phyloP scores from a whole-genome alignment of 2,888 invertebrate genomes.

The Orthosia gothica region DNA sequence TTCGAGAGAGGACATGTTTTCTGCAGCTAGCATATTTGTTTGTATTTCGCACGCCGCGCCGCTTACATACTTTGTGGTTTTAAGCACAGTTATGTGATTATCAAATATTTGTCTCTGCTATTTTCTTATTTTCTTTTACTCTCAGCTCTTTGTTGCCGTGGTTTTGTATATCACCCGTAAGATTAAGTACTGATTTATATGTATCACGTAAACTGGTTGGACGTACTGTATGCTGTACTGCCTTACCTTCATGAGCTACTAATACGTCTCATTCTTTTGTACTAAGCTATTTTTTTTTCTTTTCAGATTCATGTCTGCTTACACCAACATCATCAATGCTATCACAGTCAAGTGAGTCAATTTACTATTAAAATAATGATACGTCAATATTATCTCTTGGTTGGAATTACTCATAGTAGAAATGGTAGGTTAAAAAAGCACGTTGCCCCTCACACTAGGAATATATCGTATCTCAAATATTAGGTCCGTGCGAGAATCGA shows the following conservation, averaged over 20 bases:
- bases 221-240: background rate
- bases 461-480: too few relatives aligned
- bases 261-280: background rate
- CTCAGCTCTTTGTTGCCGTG: background rate
- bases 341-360: slow-evolving; percentile 85
- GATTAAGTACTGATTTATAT: background rate
- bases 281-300: slow-evolving; percentile 58
- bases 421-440: too few relatives aligned
- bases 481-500: too few relatives aligned
- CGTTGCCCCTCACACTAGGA: too few relatives aligned
- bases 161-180: background rate
- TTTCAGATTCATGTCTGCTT: slow-evolving; percentile 89
- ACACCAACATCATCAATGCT: slow-evolving; percentile 89
- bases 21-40: too few relatives aligned
- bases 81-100: too few relatives aligned
- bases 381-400: background rate
- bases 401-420: too few relatives aligned
- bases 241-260: too few relatives aligned
- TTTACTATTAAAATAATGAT: background rate
- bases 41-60: too few relatives aligned
- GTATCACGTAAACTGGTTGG: background rate
- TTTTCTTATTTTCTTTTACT: background rate
- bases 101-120: background rate
- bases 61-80: too few relatives aligned
- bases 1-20: background rate